Conservation (phyloP, 2,888 invertebrate genomes). For the Meliscaeva auricollis region DNA sequence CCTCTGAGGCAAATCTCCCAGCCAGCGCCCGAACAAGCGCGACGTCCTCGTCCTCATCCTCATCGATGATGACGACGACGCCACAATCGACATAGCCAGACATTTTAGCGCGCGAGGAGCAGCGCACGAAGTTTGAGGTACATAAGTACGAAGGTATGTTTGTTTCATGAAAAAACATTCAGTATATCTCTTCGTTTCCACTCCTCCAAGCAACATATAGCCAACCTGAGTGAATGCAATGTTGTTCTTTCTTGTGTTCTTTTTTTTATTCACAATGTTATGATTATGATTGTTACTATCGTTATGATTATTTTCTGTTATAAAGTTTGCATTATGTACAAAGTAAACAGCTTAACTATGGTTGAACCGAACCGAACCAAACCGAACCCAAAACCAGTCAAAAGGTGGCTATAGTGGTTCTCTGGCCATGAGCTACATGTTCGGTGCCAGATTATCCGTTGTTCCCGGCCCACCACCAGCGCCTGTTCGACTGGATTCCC, state of each 20-base stretch:
- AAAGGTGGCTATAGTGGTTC: conserved; percentile 50
- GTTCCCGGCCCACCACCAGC: background rate
- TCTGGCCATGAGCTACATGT: conserved; percentile 70
- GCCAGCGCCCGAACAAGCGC: conserved; percentile 44
- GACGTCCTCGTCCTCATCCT: background rate
- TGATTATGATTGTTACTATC: conserved; percentile 73
- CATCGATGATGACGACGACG: conserved; percentile 5
- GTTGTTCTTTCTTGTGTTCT: conserved; percentile 9
- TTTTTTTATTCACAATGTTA: conserved; percentile 62
- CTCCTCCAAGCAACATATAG: conserved; percentile 9
- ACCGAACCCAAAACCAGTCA: conserved; percentile 36
- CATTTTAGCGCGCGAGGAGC: conserved; percentile 27
- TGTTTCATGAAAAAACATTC: conserved; percentile 52
- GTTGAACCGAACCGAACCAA: conserved; percentile 27
- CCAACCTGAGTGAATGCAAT: conserved; percentile 29
- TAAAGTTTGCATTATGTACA: conserved; percentile 64
- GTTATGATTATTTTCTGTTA: conserved; percentile 70
- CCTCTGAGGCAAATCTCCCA: conserved; percentile 55
- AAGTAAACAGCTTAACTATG: conserved; percentile 65
- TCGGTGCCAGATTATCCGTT: conserved; percentile 60
- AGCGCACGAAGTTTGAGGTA: conserved; percentile 39
- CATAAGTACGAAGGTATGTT: background rate
- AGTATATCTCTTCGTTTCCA: background rate
- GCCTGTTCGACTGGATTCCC: conserved; percentile 24
- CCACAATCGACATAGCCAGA: conserved; percentile 39